Conservation (phyloP, 2,113 vertebrate species). For the Sporophila hypoxantha region DNA sequence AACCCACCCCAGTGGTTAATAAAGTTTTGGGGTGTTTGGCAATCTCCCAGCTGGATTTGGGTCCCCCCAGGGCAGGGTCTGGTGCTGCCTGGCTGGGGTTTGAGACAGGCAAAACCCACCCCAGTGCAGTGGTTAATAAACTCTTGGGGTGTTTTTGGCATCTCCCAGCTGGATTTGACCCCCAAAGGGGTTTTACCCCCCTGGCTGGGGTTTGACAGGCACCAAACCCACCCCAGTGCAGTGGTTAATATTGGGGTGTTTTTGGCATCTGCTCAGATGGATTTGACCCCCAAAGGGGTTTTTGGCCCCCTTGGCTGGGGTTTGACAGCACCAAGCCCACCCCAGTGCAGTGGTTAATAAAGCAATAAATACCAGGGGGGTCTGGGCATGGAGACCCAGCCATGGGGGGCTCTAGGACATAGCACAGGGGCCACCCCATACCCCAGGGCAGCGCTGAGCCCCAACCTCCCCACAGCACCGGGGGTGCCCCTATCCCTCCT, state of each 20-base stretch:
- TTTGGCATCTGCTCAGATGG: neutral
- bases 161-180: neutral
- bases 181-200: too few species aligned
- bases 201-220: fast-evolving
- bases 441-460: neutral
- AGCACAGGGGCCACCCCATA: neutral
- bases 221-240: neutral
- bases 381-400: fast-evolving
- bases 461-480: fast-evolving
- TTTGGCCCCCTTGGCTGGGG: neutral
- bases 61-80: neutral
- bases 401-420: fast-evolving
- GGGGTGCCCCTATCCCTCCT: neutral
- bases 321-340: neutral
- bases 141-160: neutral
- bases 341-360: neutral
- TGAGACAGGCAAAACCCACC: neutral
- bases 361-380: constrained; percentile 32
- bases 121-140: constrained; percentile 4
- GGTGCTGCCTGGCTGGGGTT: neutral
- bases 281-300: neutral
- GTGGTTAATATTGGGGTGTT: neutral
- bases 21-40: too few species aligned
- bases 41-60: neutral
- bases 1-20: too few species aligned